Percentiles rank a stretch among this genome's conserved stretches.
Evolutionary conservation across 2,888 invertebrate species (phyloP).

Genomic region (Drosophila demipolita): DNA sequence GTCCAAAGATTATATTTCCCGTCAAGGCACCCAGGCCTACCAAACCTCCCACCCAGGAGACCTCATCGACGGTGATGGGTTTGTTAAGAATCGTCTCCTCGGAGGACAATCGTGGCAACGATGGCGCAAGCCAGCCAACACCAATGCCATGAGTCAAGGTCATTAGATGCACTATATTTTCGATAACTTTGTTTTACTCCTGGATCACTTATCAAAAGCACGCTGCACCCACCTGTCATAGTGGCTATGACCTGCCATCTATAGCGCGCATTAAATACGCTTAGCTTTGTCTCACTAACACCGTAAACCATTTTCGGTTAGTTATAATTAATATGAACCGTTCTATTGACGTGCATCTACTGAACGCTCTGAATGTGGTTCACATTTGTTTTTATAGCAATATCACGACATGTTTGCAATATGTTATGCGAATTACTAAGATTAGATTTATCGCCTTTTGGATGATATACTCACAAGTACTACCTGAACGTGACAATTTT

Average conservation of each 20-base stretch:
- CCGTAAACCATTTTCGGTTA: slow-evolving; percentile 50
- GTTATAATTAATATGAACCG: slow-evolving; percentile 8
- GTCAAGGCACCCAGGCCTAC: slow-evolving; percentile 71
- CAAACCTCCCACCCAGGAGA: slow-evolving; percentile 79
- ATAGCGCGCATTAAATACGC: slow-evolving; percentile 56
- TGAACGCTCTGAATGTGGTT: slow-evolving; percentile 35
- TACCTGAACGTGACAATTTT: slow-evolving; percentile 18
- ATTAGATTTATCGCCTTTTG: slow-evolving; percentile 54
- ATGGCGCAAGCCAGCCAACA: slow-evolving; percentile 81
- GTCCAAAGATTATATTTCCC: slow-evolving; percentile 77
- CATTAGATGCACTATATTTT: slow-evolving; percentile 75
- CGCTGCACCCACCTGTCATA: slow-evolving; percentile 60
- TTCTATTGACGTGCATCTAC: slow-evolving; percentile 35
- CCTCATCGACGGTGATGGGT: slow-evolving; percentile 57
- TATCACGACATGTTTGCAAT: slow-evolving; percentile 27
- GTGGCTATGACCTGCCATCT: slow-evolving; percentile 71
- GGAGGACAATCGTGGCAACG: slow-evolving; percentile 68
- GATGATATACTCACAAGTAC: slow-evolving; percentile 21
- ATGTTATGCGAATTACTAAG: slow-evolving; percentile 44
- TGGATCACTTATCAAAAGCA: not conserved
- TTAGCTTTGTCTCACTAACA: slow-evolving; percentile 29
- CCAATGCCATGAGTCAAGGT: slow-evolving; percentile 77
- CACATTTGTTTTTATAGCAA: slow-evolving; percentile 54
- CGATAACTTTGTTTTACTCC: not conserved
- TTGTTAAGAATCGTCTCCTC: slow-evolving; percentile 49